Evolutionary conservation across 2,797 vertebrate genomes (phyloP).

Genomic region (Jordanella pulchra): DNA sequence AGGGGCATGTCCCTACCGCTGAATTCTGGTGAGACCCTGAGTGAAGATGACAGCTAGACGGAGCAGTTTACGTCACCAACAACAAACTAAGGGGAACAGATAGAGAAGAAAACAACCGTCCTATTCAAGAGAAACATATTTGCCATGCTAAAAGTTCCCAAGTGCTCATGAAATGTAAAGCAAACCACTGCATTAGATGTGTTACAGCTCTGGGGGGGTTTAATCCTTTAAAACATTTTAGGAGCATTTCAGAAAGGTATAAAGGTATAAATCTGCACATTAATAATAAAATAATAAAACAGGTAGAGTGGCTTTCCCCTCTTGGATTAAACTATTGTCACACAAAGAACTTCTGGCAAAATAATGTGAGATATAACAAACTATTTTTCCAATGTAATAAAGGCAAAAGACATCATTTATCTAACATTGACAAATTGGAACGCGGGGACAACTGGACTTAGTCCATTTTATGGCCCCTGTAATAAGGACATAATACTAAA

Average conservation of each 20-base stretch:
- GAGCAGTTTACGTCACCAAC: conserved; percentile 36
- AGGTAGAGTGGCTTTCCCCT: neutral
- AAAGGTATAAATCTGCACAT: neutral
- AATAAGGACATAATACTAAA: too few relatives aligned
- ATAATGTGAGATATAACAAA: neutral
- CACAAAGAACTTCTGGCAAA: neutral
- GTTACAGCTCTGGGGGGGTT: conserved; percentile 15
- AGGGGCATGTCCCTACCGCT: conserved; percentile 33
- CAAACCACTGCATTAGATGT: conserved; percentile 10
- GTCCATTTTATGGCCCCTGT: too few relatives aligned
- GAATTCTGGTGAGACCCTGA: conserved; percentile 23
- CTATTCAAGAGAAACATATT: conserved; percentile 32
- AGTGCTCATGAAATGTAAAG: conserved; percentile 38
- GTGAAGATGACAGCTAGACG: conserved; percentile 4
- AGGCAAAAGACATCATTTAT: neutral
- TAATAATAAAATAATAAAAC: too few relatives aligned
- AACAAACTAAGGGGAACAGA: conserved; percentile 42
- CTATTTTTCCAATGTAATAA: neutral
- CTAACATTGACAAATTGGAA: neutral
- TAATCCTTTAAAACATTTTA: neutral
- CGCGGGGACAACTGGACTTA: too few relatives aligned
- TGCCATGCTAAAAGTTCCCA: conserved; percentile 33
- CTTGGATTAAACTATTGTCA: neutral
- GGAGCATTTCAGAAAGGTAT: neutral
- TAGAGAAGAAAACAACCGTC: conserved; percentile 44